Percentiles rank a stretch among this genome's conserved stretches.
Evolutionary conservation across 1,140 invertebrate genomes (phyloP).

Genomic region (Drosophila micromelanica): DNA sequence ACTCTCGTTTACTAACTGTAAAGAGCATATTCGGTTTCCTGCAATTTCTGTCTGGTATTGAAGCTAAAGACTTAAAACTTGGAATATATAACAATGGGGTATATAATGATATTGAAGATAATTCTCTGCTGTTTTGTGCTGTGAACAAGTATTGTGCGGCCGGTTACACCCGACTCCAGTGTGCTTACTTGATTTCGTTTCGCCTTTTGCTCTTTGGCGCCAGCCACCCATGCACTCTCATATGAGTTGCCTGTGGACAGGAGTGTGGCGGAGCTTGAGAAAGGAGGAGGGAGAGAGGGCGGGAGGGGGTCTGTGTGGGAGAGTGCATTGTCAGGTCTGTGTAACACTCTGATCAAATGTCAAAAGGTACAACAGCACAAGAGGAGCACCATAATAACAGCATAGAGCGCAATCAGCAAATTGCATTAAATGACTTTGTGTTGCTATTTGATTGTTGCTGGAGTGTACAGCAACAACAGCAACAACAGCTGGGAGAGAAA

Average conservation of each 20-base stretch:
- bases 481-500: neutral
- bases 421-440: slow-evolving; percentile 78
- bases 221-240: slow-evolving; percentile 35
- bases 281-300: too few species aligned
- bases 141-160: too few species aligned
- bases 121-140: too few species aligned
- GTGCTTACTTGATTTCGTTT: slow-evolving; percentile 1
- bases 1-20: neutral
- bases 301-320: neutral
- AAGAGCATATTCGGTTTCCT: too few species aligned
- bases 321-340: slow-evolving; percentile 52
- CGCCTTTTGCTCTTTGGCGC: slow-evolving; percentile 55
- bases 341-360: slow-evolving; percentile 60
- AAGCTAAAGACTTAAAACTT: too few species aligned
- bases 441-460: slow-evolving; percentile 53
- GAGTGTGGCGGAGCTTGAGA: neutral
- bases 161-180: too few species aligned
- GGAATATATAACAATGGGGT: too few species aligned
- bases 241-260: slow-evolving; percentile 12
- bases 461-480: slow-evolving; percentile 12
- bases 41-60: too few species aligned
- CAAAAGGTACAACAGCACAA: slow-evolving; percentile 56
- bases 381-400: slow-evolving; percentile 44
- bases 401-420: slow-evolving; percentile 72
- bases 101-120: too few species aligned